Evolutionary conservation across 2,113 vertebrate genomes (phyloP), one percentile per base, ranked within the genome.

Genomic region (Entelurus aequoreus): DNA sequence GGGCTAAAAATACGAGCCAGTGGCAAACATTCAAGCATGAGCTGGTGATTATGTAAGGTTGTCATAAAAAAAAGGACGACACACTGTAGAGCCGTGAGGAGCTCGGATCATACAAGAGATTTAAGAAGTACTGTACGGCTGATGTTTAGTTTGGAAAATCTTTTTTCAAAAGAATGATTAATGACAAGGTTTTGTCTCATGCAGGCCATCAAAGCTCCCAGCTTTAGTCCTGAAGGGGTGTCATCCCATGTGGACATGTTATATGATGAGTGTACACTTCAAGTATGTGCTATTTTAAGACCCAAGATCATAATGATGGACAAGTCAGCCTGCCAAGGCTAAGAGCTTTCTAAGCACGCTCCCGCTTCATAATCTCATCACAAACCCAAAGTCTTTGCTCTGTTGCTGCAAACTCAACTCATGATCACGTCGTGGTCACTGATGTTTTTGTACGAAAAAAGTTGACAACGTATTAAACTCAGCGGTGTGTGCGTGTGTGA

Each of bases 231-330:
- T 44, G 55, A 44, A 57, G 40, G 21, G 56, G 61, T 56, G 54
- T 73, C 79, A 49, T 74, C 68, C 62, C 49, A 59, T 60, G 64
- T 68, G 12, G 69, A 66, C 72, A 71, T 72, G 61, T 83, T 72
- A 76, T 66, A 72, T 63, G 75, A 86, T 83, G 78, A 84, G 79
- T 55, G 53, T 71, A 77, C 53, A 57, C 74, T 79, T 74, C 54
- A 73, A 54, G 63, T 78, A 84, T 76, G 79, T 68, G 62, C 86
- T 90, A 88, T 88, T 87, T 85, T 82, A 82, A 72, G 73, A 40
- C 60, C 65, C 65, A 56, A 63, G 63, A 72, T 77, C 62, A 28
- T 72, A 72, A 55, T 82, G 80, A 85, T 63, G 64, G 83, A 78
- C 78, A 82, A 48, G 61, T 83, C 55, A 64, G 69, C 57, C 64